These are phyloP conservation scores for Junonia oenone DNA, from an alignment of 2,888 invertebrate species.

Conservation along the genomic window DNA sequence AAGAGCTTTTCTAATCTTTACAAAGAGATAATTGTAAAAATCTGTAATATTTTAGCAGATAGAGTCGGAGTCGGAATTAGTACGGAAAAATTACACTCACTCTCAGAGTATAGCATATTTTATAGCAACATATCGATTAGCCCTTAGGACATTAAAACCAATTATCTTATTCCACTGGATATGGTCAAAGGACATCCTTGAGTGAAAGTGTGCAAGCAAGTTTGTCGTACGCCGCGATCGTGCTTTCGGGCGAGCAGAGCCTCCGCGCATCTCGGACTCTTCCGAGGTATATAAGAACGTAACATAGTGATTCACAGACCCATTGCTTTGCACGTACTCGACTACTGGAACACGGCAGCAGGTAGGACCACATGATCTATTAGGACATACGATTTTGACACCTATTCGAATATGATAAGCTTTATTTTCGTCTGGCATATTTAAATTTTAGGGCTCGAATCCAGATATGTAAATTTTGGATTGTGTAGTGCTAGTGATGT, in stretches of 20 bases:
- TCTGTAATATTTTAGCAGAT: no score
- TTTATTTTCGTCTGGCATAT: conserved; percentile 6
- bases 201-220: conserved; percentile 56
- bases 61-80: no score
- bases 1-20: no score
- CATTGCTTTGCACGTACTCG: conserved; percentile 63
- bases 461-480: not conserved
- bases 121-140: no score
- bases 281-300: conserved; percentile 77
- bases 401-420: not conserved
- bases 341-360: conserved; percentile 35
- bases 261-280: conserved; percentile 67
- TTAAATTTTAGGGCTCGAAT: not conserved
- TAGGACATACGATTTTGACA: conserved; percentile 2
- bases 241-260: conserved; percentile 54
- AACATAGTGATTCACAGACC: conserved; percentile 60
- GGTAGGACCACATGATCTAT: conserved; percentile 30
- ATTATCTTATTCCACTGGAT: not conserved
- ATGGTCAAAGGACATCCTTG: conserved; percentile 17
- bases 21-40: no score
- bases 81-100: no score
- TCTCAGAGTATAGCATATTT: no score
- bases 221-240: conserved; percentile 45
- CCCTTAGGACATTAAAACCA: no score
- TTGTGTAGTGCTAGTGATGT: conserved; percentile 16